Conservation (phyloP, 37 sponge, comb jelly and placozoan species). For the Beroe forskalii region DNA sequence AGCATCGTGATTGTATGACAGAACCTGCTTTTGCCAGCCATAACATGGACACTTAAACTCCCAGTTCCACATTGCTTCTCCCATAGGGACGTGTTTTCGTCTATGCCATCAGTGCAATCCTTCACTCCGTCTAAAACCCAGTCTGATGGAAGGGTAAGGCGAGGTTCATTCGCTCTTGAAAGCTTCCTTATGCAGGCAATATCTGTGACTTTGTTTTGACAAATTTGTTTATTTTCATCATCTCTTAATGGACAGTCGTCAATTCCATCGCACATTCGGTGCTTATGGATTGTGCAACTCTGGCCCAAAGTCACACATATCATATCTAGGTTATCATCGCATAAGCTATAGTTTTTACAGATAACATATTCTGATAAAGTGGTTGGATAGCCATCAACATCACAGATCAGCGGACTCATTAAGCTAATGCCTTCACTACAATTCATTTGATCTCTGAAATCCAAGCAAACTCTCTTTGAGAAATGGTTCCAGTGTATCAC, state of each 20-base stretch:
- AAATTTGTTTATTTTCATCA: not conserved
- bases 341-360: not conserved
- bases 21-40: too few species aligned
- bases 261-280: not conserved
- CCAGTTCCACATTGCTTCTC: not conserved
- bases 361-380: not conserved
- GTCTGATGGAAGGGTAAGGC: not conserved
- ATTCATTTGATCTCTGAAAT: not conserved
- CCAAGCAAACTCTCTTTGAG: not conserved
- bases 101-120: not conserved
- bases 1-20: not conserved
- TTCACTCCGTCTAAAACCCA: not conserved
- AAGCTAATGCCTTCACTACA: not conserved
- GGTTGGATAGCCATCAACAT: not conserved
- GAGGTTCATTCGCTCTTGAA: not conserved
- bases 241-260: not conserved
- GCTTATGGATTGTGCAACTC: not conserved
- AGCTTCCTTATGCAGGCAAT: not conserved
- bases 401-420: not conserved
- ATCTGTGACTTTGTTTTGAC: not conserved
- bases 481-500: not conserved
- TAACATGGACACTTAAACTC: too few species aligned
- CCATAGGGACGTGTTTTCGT: not conserved
- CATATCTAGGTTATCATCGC: not conserved
- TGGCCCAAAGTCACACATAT: not conserved